Evolutionary conservation across 2,113 vertebrate genomes (phyloP).

Genomic region (Cryptomyrus ogoouensis): DNA sequence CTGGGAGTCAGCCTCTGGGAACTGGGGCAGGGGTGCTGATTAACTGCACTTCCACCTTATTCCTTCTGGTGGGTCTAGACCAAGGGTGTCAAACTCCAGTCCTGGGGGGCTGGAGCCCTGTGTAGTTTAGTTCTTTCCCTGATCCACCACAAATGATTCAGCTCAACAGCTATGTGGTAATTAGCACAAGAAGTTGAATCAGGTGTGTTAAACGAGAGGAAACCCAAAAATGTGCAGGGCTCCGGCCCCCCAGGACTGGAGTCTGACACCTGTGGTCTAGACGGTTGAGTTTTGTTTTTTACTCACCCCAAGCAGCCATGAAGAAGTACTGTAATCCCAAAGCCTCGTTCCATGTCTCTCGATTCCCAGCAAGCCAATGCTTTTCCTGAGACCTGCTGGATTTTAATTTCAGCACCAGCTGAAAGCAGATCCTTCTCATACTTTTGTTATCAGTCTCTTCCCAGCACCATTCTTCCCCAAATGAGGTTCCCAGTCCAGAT

Average conservation of each 20-base stretch:
- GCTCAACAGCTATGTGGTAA: no score
- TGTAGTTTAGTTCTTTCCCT: no score
- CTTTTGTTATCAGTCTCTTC: neutral
- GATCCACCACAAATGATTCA: no score
- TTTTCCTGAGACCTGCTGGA: neutral
- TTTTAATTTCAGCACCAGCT: neutral
- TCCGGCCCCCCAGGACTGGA: no score
- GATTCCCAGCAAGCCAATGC: neutral
- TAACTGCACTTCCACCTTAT: neutral
- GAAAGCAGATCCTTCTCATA: neutral
- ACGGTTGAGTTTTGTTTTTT: neutral
- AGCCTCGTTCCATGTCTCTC: neutral
- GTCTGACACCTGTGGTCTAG: neutral
- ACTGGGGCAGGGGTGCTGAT: neutral
- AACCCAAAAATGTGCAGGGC: no score
- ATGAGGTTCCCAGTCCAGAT: neutral
- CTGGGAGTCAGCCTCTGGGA: neutral
- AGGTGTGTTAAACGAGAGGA: no score
- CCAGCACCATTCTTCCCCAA: neutral
- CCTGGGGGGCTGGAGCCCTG: no score
- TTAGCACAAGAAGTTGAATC: no score
- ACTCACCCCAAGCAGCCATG: neutral
- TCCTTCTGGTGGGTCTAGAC: neutral
- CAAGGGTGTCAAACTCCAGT: no score
- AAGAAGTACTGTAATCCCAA: neutral